Conservation (phyloP, 2,113 vertebrate genomes). For the Labeo catla region DNA sequence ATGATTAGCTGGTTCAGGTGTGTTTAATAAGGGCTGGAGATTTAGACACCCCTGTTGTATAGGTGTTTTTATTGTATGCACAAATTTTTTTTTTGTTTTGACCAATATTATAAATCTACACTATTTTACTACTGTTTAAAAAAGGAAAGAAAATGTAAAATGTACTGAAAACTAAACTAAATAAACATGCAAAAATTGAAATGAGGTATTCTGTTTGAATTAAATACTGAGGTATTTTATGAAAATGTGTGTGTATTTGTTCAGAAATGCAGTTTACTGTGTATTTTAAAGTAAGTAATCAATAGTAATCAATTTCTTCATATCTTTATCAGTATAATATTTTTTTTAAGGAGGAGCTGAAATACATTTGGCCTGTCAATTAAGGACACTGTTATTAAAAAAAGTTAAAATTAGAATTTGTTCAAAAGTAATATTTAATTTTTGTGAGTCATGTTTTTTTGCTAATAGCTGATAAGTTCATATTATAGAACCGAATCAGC, state of each 20-base stretch:
- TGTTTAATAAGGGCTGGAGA: too few species aligned
- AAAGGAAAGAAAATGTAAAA: background rate
- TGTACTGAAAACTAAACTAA: background rate
- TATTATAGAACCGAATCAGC: slow-evolving; percentile 18
- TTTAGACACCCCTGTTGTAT: too few species aligned
- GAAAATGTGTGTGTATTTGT: background rate
- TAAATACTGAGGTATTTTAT: background rate
- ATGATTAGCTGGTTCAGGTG: too few species aligned
- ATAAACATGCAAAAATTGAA: background rate
- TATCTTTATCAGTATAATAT: background rate
- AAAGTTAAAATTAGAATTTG: background rate
- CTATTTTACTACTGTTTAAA: background rate
- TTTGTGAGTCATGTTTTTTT: background rate
- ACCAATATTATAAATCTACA: background rate
- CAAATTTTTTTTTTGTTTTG: background rate
- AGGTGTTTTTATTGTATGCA: background rate
- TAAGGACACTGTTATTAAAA: background rate
- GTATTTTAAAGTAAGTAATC: background rate
- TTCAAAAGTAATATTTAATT: too few species aligned
- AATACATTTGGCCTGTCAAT: slow-evolving; percentile 3
- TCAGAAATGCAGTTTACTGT: background rate
- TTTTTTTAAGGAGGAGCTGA: background rate
- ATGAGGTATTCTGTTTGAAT: background rate
- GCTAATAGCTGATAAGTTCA: background rate
- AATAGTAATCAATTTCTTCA: background rate